These are phyloP conservation scores for Hippoglossus stenolepis DNA, from an alignment of 2,113 vertebrate species.

Conservation along the genomic window DNA sequence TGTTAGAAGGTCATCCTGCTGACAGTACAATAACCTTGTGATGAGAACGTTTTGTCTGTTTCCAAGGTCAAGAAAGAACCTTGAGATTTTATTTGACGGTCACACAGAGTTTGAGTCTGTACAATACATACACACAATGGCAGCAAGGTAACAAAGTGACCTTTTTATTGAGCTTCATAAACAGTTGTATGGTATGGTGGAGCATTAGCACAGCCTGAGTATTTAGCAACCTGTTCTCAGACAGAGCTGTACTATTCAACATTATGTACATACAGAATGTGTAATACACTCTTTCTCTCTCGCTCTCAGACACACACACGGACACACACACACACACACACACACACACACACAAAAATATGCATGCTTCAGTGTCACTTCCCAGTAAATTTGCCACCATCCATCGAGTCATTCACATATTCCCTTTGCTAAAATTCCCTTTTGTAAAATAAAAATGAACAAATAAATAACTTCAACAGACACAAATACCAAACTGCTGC, in stretches of 20 bases:
- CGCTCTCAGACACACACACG: not conserved
- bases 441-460: constrained; percentile 6
- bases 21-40: no score
- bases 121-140: constrained; percentile 26
- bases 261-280: constrained; percentile 53
- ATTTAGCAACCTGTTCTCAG: constrained; percentile 84
- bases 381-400: constrained; percentile 8
- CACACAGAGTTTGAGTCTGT: not conserved
- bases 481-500: constrained; percentile 35
- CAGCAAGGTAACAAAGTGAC: constrained; percentile 86
- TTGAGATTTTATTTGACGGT: not conserved
- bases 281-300: not conserved
- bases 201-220: constrained; percentile 89
- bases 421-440: constrained; percentile 18
- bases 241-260: constrained; percentile 77
- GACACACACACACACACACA: not conserved
- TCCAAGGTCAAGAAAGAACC: no score
- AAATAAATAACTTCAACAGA: constrained; percentile 36
- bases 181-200: constrained; percentile 86
- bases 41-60: no score
- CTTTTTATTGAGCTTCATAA: constrained; percentile 92
- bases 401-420: not conserved
- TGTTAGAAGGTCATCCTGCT: no score
- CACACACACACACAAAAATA: constrained; percentile 2
- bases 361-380: constrained; percentile 47